These are phyloP conservation scores for Callyntrura guangdongensis DNA, from an alignment of 2,888 invertebrate genomes.

Conservation along the genomic window DNA sequence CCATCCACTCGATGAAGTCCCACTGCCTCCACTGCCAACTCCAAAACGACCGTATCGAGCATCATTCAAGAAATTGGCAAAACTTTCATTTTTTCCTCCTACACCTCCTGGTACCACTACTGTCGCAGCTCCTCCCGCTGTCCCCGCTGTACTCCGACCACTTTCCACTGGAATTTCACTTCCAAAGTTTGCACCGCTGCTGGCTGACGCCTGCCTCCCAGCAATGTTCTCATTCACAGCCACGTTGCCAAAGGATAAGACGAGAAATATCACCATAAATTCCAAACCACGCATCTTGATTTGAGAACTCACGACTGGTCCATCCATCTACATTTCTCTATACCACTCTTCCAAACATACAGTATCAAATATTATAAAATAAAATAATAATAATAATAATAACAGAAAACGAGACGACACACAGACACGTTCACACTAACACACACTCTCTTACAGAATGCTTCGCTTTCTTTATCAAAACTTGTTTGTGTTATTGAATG, in stretches of 20 bases:
- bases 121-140: slow-evolving; percentile 50
- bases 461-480: background rate
- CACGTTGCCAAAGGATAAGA: slow-evolving; percentile 77
- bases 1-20: slow-evolving; percentile 75
- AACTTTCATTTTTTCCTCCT: slow-evolving; percentile 71
- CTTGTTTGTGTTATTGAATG: slow-evolving; percentile 22
- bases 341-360: background rate
- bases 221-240: slow-evolving; percentile 73
- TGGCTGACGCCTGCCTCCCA: slow-evolving; percentile 56
- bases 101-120: slow-evolving; percentile 49
- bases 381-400: background rate
- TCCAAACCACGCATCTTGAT: slow-evolving; percentile 76
- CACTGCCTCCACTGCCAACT: slow-evolving; percentile 67
- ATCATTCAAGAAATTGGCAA: slow-evolving; percentile 78
- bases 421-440: slow-evolving; percentile 19
- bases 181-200: slow-evolving; percentile 60
- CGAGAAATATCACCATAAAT: slow-evolving; percentile 71
- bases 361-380: background rate
- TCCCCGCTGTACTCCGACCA: slow-evolving; percentile 62
- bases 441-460: background rate
- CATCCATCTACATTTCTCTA: slow-evolving; percentile 68
- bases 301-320: slow-evolving; percentile 68
- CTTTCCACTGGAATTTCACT: slow-evolving; percentile 72
- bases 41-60: slow-evolving; percentile 76
- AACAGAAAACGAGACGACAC: background rate